Percentiles rank a stretch among this genome's conserved stretches.
Evolutionary conservation across 2,797 vertebrate genomes (phyloP).

Genomic region (Columba guinea): DNA sequence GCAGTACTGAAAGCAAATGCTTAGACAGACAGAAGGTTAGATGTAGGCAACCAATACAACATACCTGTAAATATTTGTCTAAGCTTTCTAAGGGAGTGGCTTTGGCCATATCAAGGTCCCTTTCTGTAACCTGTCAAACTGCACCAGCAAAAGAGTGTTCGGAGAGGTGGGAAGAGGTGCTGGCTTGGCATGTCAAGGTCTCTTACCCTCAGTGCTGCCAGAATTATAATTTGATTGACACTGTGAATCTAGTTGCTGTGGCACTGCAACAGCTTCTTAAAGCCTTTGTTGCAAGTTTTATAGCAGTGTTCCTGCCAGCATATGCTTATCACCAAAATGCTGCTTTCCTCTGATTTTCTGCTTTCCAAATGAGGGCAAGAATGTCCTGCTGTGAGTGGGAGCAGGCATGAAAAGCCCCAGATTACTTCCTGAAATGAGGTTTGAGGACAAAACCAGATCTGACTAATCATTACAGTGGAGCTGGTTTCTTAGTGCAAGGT

Average conservation of each 20-base stretch:
- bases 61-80: neutral
- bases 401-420: neutral
- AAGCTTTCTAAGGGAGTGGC: neutral
- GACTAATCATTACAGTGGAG: neutral
- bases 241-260: neutral
- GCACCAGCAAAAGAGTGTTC: neutral
- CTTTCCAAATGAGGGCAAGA: slow-evolving; percentile 8
- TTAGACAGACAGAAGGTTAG: neutral
- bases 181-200: neutral
- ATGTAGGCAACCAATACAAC: neutral
- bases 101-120: neutral
- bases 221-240: neutral
- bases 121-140: neutral
- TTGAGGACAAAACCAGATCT: neutral
- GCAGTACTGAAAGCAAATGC: neutral
- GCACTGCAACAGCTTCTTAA: neutral
- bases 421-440: slow-evolving; percentile 30
- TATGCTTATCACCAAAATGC: neutral
- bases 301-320: neutral
- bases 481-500: neutral
- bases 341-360: slow-evolving; percentile 29
- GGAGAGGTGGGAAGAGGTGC: neutral
- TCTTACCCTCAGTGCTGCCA: neutral
- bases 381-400: neutral
- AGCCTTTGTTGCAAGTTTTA: slow-evolving; percentile 20